These are phyloP conservation scores for Nycticebus coucang DNA, from an alignment of 2,113 vertebrate genomes.

Conservation along the genomic window DNA sequence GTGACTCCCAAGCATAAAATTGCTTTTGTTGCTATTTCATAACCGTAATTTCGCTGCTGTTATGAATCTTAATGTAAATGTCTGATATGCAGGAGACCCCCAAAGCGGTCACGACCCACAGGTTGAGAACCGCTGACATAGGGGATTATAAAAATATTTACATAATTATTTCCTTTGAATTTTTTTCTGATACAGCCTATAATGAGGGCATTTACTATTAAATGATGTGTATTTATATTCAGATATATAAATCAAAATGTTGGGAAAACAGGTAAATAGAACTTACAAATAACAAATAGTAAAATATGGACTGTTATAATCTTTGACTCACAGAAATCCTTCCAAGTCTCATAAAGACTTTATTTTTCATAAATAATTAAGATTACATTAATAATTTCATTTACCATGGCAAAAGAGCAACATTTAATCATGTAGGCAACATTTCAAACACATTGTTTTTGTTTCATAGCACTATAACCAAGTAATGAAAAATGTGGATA, in stretches of 20 bases:
- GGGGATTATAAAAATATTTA: not conserved
- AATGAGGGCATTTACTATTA: not conserved
- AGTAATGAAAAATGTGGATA: not conserved
- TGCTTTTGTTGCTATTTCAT: too few species aligned
- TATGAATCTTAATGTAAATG: too few species aligned
- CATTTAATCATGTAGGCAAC: not conserved
- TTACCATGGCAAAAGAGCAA: not conserved
- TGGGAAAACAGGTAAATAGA: not conserved
- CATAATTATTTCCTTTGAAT: not conserved
- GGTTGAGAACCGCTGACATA: not conserved
- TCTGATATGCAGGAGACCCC: too few species aligned
- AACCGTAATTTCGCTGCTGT: too few species aligned
- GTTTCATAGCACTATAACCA: not conserved
- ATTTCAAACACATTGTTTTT: not conserved
- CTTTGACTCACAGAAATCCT: not conserved
- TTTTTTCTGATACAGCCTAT: not conserved
- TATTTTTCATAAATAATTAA: not conserved
- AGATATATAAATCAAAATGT: not conserved
- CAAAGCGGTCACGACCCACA: too few species aligned
- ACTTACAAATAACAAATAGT: not conserved
- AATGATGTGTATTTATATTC: not conserved
- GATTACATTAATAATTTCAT: not conserved
- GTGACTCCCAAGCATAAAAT: too few species aligned
- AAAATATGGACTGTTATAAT: not conserved
- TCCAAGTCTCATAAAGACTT: not conserved